Conservation (phyloP, 1,140 invertebrate species). For the Rhopalosiphum padi region DNA sequence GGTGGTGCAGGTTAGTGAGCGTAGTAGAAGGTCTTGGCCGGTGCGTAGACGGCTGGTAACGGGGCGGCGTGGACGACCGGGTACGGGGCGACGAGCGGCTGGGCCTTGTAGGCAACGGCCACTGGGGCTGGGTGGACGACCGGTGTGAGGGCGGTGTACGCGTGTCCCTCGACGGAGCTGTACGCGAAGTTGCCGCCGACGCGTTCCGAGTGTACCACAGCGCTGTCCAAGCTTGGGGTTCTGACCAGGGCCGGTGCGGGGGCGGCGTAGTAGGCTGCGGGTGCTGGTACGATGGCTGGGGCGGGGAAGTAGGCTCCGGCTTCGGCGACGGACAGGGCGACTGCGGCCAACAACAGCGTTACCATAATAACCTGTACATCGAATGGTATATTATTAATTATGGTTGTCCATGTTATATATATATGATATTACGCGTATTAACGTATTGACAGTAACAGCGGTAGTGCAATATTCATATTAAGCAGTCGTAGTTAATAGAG, state of each 20-base stretch:
- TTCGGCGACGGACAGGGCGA: slow-evolving; percentile 31
- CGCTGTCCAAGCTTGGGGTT: slow-evolving; percentile 66
- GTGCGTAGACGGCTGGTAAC: slow-evolving; percentile 27
- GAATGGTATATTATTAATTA: not conserved
- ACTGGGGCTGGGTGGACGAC: slow-evolving; percentile 63
- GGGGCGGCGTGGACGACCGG: slow-evolving; percentile 49
- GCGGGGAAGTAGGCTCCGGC: slow-evolving; percentile 14
- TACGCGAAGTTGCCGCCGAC: slow-evolving; percentile 69
- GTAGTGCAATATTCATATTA: not conserved
- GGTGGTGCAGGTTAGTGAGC: not conserved
- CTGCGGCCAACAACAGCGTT: slow-evolving; percentile 58
- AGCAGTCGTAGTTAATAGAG: not conserved
- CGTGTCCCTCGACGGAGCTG: slow-evolving; percentile 67
- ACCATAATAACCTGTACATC: slow-evolving; percentile 22
- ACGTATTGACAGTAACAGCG: not conserved
- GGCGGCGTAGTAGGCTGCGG: slow-evolving; percentile 50
- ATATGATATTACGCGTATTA: not conserved
- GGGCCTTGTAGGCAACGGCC: slow-evolving; percentile 61
- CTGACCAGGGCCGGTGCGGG: slow-evolving; percentile 64
- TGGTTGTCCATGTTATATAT: too few species aligned
- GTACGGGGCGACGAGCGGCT: slow-evolving; percentile 59
- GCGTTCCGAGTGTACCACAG: slow-evolving; percentile 66
- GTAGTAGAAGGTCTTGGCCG: slow-evolving; percentile 44
- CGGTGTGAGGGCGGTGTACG: slow-evolving; percentile 66
- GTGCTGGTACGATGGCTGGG: slow-evolving; percentile 51